Conservation (phyloP, 2,888 invertebrate species). For the Melanophora roralis region DNA sequence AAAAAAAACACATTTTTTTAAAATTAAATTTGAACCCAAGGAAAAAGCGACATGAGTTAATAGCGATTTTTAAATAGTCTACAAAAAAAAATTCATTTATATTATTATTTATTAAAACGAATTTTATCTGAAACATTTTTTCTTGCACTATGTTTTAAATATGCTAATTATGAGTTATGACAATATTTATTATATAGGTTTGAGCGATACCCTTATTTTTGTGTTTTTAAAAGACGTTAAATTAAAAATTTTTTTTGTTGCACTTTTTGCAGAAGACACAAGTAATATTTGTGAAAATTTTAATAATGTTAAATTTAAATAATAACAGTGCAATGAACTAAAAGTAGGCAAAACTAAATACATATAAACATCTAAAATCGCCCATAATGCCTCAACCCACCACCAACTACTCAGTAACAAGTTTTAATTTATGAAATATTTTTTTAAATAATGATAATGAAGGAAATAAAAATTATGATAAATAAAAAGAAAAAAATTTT, state of each 20-base stretch:
- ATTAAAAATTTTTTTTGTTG: constrained; percentile 9
- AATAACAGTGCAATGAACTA: constrained; percentile 62
- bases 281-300: constrained; percentile 27
- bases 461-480: not conserved
- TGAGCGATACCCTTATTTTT: too few species aligned
- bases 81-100: too few species aligned
- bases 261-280: not conserved
- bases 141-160: too few species aligned
- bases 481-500: constrained; percentile 30
- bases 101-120: too few species aligned
- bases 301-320: constrained; percentile 55
- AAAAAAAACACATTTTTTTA: too few species aligned
- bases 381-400: constrained; percentile 22
- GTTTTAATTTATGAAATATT: constrained; percentile 34
- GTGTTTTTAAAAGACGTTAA: too few species aligned
- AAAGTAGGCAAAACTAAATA: constrained; percentile 55
- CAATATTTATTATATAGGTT: too few species aligned
- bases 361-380: not conserved
- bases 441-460: constrained; percentile 18
- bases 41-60: too few species aligned
- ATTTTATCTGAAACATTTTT: too few species aligned
- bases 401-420: constrained; percentile 1
- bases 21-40: too few species aligned
- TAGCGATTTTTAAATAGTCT: too few species aligned
- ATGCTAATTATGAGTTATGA: too few species aligned